These are phyloP conservation scores for Sesamia nonagrioides DNA, from an alignment of 1,140 invertebrate species.

Conservation along the genomic window DNA sequence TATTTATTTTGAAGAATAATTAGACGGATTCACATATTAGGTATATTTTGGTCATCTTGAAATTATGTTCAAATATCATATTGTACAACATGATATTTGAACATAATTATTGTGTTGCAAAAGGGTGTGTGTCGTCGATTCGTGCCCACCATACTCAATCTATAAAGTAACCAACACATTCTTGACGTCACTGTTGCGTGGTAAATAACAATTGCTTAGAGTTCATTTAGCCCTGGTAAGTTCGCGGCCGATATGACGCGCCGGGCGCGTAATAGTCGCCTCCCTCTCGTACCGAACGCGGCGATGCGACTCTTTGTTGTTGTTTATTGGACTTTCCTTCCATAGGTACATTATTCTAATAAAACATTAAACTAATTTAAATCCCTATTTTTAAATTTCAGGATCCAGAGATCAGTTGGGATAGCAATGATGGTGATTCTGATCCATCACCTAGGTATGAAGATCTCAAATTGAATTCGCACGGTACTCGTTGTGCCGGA, in stretches of 20 bases:
- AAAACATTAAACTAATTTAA: neutral
- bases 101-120: too few relatives aligned
- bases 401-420: conserved; percentile 95
- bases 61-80: too few relatives aligned
- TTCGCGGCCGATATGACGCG: conserved; percentile 77
- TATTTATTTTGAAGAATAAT: too few relatives aligned
- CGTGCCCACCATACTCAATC: too few relatives aligned
- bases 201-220: conserved; percentile 7
- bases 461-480: conserved; percentile 89
- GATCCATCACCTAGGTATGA: conserved; percentile 93
- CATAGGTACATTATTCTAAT: too few relatives aligned
- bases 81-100: too few relatives aligned
- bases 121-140: neutral
- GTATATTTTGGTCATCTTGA: too few relatives aligned
- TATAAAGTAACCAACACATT: neutral
- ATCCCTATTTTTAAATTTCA: conserved; percentile 67
- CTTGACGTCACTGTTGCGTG: neutral
- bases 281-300: neutral
- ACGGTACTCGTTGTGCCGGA: conserved; percentile 95
- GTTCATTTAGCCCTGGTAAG: conserved; percentile 60
- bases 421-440: conserved; percentile 92
- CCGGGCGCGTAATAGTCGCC: neutral
- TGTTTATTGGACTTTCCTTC: too few relatives aligned
- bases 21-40: too few relatives aligned
- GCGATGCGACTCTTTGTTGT: neutral